These are phyloP conservation scores for Hypothenemus hampei DNA, from an alignment of 1,140 invertebrate species.

Conservation along the genomic window DNA sequence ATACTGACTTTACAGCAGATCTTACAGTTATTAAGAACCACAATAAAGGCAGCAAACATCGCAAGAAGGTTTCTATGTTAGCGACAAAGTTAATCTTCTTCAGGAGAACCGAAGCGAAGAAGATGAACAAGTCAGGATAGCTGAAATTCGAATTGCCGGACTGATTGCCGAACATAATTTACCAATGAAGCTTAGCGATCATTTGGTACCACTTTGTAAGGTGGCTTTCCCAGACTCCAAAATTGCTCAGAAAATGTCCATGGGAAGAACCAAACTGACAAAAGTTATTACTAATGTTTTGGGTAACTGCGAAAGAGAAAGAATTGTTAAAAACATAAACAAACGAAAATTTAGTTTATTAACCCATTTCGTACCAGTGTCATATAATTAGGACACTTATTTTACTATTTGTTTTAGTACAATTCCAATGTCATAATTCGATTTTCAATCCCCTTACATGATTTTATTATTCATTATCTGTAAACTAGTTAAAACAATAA, in stretches of 20 bases:
- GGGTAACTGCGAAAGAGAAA: too few relatives aligned
- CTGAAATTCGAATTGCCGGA: slow-evolving; percentile 16
- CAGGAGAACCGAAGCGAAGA: background rate
- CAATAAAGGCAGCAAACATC: background rate
- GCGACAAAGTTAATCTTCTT: background rate
- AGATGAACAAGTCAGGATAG: slow-evolving; percentile 11
- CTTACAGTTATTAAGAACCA: background rate
- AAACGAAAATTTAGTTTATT: too few relatives aligned
- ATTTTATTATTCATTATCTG: too few relatives aligned
- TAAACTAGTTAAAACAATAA: too few relatives aligned
- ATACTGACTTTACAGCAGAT: background rate
- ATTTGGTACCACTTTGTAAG: background rate
- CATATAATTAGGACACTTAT: too few relatives aligned
- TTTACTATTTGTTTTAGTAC: too few relatives aligned
- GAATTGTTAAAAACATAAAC: too few relatives aligned
- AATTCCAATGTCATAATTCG: too few relatives aligned
- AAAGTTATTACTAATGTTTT: too few relatives aligned
- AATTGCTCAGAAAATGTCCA: slow-evolving; percentile 20
- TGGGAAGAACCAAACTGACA: too few relatives aligned
- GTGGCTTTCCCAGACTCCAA: slow-evolving; percentile 14
- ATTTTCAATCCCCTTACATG: too few relatives aligned
- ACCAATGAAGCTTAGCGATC: slow-evolving; percentile 11
- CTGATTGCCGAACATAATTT: slow-evolving; percentile 25
- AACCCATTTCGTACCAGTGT: too few relatives aligned
- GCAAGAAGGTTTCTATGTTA: background rate